Conservation (phyloP, 2,113 vertebrate genomes). For the Phylloscopus whistleri region DNA sequence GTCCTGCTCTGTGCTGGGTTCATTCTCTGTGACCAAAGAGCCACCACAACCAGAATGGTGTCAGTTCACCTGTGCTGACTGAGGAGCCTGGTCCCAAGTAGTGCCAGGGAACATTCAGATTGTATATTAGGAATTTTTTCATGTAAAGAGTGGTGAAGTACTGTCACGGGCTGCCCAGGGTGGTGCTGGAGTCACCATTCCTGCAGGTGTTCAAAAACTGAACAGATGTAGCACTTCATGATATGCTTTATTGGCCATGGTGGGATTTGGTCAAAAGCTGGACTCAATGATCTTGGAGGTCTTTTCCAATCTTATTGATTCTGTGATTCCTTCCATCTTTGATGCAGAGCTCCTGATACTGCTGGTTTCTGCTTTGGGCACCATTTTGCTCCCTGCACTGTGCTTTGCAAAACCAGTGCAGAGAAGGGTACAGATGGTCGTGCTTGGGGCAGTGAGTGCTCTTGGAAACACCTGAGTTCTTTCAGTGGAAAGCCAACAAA, state of each 20-base stretch:
- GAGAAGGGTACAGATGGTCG: neutral
- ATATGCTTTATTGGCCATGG: neutral
- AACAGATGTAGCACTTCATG: rapidly evolving
- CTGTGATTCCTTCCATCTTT: neutral
- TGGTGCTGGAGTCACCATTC: neutral
- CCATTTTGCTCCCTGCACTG: neutral
- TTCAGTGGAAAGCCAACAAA: neutral
- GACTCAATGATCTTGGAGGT: neutral
- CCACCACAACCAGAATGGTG: rapidly evolving
- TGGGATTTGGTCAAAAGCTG: neutral
- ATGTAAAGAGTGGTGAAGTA: neutral
- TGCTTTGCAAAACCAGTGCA: neutral
- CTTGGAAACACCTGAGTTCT: neutral
- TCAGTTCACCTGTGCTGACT: rapidly evolving
- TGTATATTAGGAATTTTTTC: neutral
- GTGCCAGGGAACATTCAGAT: neutral
- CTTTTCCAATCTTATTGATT: neutral
- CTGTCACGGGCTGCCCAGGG: neutral
- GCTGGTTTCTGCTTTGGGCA: neutral
- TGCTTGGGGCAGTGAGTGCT: neutral
- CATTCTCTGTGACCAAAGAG: neutral
- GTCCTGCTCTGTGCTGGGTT: neutral
- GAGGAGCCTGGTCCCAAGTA: neutral
- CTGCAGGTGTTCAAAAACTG: neutral
- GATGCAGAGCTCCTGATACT: neutral